Evolutionary conservation across 35 echinoderm and acorn worm genomes (phyloP).

Genomic region (Heliocidaris erythrogramma): DNA sequence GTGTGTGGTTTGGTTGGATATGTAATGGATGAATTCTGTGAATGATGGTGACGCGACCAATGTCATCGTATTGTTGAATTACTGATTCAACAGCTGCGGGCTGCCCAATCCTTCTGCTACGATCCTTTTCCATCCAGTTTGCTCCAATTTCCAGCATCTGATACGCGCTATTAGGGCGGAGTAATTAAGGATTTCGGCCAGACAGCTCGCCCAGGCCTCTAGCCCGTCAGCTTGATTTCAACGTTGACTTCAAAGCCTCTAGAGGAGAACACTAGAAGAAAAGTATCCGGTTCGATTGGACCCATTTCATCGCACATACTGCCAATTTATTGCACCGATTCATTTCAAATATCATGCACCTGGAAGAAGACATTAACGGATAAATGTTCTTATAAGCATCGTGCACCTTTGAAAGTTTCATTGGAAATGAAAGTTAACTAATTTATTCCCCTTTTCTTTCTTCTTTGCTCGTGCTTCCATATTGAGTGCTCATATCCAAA

Average conservation of each 20-base stretch:
- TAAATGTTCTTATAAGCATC: background rate
- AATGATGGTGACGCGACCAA: constrained; percentile 28
- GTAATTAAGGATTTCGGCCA: constrained; percentile 39
- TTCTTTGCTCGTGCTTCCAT: too few relatives aligned
- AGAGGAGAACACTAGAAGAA: constrained; percentile 8
- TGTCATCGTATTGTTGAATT: constrained; percentile 41
- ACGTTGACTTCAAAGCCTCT: background rate
- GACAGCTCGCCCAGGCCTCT: background rate
- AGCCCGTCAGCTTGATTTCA: background rate
- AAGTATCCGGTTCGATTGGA: constrained; percentile 5
- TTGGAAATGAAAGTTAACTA: background rate
- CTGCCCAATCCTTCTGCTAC: background rate
- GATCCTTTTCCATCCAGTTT: constrained; percentile 33
- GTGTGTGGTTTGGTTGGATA: background rate
- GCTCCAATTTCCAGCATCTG: constrained; percentile 40
- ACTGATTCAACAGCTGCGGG: constrained; percentile 49
- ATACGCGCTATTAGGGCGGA: constrained; percentile 48
- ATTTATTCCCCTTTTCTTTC: background rate
- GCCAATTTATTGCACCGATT: constrained; percentile 1
- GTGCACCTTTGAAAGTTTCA: background rate
- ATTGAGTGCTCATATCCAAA: too few relatives aligned
- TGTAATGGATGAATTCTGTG: background rate
- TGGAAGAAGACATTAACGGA: background rate
- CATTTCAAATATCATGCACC: background rate
- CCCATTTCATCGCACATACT: constrained; percentile 15